A percentile compares a stretch with the other conserved stretches of the same genome.
phyloP scores from a whole-genome alignment of 2,113 vertebrate species.

The Steatornis caripensis region DNA sequence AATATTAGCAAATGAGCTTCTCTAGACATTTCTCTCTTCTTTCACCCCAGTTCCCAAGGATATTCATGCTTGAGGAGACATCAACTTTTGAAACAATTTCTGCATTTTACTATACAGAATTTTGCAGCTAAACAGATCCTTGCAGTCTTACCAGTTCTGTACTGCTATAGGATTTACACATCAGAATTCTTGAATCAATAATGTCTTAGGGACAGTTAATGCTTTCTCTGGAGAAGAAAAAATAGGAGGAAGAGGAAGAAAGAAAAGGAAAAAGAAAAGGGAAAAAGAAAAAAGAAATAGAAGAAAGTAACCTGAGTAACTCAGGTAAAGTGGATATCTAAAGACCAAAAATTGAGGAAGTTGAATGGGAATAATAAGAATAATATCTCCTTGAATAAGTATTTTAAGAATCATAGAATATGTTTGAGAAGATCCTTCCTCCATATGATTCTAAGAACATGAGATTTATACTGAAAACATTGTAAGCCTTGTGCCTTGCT shows the following conservation, averaged over 20 bases:
- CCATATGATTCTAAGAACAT: not conserved
- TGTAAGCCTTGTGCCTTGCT: not conserved
- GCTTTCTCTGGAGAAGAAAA: not conserved
- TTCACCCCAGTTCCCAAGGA: not conserved
- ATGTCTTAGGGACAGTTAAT: not conserved
- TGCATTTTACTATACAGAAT: not conserved
- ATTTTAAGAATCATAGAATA: not conserved
- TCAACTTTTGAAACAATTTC: not conserved
- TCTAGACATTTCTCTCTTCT: not conserved
- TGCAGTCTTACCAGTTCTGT: not conserved
- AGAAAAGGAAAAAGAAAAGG: too few relatives aligned
- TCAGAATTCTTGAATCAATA: not conserved
- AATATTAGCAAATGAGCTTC: not conserved
- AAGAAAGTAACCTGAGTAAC: not conserved
- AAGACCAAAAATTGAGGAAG: not conserved
- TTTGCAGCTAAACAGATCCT: not conserved
- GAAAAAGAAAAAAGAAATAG: not conserved
- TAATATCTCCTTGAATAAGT: not conserved
- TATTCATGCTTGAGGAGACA: not conserved
- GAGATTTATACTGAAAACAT: not conserved
- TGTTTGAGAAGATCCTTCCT: not conserved
- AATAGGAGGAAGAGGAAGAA: too few relatives aligned
- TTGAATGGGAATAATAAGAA: not conserved
- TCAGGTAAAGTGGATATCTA: not conserved
- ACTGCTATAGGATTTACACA: not conserved